These are phyloP conservation scores for Erythrocebus patas DNA, from an alignment of 2,113 vertebrate genomes.

Conservation along the genomic window DNA sequence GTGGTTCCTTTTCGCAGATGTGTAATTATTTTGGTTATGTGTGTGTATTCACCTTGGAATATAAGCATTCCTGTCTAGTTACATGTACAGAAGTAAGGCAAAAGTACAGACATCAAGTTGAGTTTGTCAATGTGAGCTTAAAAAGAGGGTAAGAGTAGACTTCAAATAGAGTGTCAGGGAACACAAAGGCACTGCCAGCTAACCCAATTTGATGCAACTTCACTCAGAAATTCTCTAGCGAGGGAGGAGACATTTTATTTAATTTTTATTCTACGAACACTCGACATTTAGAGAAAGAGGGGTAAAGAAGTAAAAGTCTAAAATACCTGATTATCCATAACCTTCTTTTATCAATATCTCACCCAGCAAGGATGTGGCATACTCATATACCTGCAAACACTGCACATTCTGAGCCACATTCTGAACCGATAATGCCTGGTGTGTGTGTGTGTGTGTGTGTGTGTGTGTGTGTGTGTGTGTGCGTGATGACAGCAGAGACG, in stretches of 20 bases:
- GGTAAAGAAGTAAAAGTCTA: background rate
- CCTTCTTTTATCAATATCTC: background rate
- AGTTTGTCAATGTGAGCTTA: background rate
- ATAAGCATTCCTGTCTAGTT: background rate
- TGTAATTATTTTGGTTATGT: background rate
- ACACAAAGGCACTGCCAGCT: background rate
- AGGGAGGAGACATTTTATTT: background rate
- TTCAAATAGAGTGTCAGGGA: accelerated
- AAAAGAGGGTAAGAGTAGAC: background rate
- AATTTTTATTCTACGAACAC: background rate
- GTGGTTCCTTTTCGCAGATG: background rate
- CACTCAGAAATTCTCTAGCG: background rate
- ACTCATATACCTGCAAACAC: background rate
- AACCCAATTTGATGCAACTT: background rate
- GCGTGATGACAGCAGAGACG: background rate
- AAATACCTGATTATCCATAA: background rate
- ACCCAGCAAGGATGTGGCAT: background rate
- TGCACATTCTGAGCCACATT: background rate
- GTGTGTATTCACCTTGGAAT: background rate
- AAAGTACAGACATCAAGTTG: background rate
- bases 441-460: no score
- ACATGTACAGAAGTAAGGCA: background rate
- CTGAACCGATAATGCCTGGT: background rate
- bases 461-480: no score
- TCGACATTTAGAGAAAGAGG: background rate